A percentile compares a stretch with the other conserved stretches of the same genome.
Conservation (phyloP, 2,113 vertebrate genomes). For the Semnornis frantzii region DNA sequence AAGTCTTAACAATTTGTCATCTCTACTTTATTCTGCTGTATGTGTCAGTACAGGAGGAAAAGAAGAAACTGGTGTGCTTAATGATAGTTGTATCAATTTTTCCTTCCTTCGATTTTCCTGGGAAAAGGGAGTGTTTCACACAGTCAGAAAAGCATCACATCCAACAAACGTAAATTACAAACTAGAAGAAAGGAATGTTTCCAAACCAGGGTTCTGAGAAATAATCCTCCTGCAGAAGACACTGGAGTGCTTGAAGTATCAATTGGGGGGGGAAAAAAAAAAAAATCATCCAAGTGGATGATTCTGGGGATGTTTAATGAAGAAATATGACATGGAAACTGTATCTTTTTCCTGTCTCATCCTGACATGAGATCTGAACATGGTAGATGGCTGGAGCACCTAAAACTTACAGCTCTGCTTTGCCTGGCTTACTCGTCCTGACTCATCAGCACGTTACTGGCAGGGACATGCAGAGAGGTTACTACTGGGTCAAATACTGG, state of each 20-base stretch:
- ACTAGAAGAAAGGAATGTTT: not conserved
- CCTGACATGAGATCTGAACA: not conserved
- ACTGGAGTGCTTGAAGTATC: not conserved
- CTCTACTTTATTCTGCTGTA: not conserved
- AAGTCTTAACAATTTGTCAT: not conserved
- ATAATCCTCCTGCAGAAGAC: not conserved
- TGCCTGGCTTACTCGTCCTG: not conserved
- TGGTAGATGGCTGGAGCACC: not conserved
- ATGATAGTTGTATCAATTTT: not conserved
- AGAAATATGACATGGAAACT: not conserved
- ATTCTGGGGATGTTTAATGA: not conserved
- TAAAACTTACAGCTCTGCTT: not conserved
- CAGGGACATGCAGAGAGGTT: not conserved
- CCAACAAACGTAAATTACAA: not conserved
- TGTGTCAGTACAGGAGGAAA: not conserved
- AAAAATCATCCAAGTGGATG: not conserved
- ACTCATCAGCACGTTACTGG: not conserved
- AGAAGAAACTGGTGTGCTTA: not conserved
- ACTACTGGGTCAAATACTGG: not conserved
- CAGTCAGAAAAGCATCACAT: not conserved
- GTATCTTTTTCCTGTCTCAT: not conserved
- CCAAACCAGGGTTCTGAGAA: not conserved
- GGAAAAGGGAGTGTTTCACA: not conserved
- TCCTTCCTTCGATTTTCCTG: not conserved
- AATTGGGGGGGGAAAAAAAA: not conserved